Evolutionary conservation across 37 sponge, comb jelly and placozoan species (phyloP).

Genomic region (Tethya wilhelma): DNA sequence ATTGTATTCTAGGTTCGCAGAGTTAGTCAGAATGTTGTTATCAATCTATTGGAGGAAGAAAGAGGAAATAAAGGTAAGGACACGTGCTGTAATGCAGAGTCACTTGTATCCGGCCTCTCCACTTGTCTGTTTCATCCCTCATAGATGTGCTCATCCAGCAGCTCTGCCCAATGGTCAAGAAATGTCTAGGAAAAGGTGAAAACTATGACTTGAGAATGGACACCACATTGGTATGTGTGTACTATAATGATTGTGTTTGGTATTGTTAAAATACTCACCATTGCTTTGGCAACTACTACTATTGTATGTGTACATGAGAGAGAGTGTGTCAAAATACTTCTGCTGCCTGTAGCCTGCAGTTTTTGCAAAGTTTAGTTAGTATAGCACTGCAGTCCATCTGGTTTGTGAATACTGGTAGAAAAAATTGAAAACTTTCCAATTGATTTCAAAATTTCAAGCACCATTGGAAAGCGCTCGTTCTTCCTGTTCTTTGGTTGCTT

Average conservation of each 20-base stretch:
- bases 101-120: neutral
- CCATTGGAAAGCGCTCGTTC: too few species aligned
- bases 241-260: neutral
- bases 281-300: too few species aligned
- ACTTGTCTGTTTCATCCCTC: neutral
- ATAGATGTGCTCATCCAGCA: conserved; percentile 12
- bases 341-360: too few species aligned
- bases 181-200: conserved; percentile 40
- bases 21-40: conserved; percentile 48
- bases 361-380: too few species aligned
- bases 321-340: too few species aligned
- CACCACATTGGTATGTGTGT: conserved; percentile 32
- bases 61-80: conserved; percentile 30
- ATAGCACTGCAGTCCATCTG: too few species aligned
- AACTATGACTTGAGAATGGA: conserved; percentile 60
- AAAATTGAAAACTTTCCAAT: too few species aligned
- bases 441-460: too few species aligned
- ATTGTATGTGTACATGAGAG: too few species aligned
- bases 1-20: conserved; percentile 73
- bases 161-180: conserved; percentile 23
- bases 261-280: too few species aligned
- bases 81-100: neutral
- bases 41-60: conserved; percentile 42
- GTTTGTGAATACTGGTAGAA: too few species aligned
- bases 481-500: too few species aligned